A percentile compares a stretch with the other conserved stretches of the same genome.
phyloP scores from a whole-genome alignment of 2,888 invertebrate species.

The Aplocera efformata region DNA sequence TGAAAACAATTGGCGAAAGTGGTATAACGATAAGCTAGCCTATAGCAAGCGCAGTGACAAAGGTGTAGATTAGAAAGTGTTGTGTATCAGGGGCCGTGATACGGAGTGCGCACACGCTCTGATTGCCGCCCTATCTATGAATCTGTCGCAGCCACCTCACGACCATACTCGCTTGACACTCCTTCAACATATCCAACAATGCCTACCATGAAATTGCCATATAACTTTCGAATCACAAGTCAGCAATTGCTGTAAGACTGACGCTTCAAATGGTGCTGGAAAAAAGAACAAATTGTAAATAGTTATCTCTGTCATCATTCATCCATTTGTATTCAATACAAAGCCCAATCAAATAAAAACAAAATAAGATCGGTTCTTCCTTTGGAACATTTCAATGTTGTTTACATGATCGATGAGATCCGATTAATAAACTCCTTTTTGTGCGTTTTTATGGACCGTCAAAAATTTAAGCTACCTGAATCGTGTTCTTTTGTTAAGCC shows the following conservation, averaged over 20 bases:
- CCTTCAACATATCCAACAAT: slow-evolving; percentile 8
- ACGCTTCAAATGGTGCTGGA: neutral
- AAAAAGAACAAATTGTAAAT: slow-evolving; percentile 1
- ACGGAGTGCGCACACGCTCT: slow-evolving; percentile 70
- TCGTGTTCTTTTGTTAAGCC: slow-evolving; percentile 10
- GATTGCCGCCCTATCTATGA: slow-evolving; percentile 74
- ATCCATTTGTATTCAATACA: slow-evolving; percentile 19
- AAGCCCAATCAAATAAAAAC: slow-evolving; percentile 27
- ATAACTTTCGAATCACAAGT: slow-evolving; percentile 14
- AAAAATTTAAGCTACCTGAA: slow-evolving; percentile 20
- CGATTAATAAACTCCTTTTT: slow-evolving; percentile 36
- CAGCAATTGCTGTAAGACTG: slow-evolving; percentile 1
- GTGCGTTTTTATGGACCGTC: slow-evolving; percentile 28
- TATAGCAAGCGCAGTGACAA: slow-evolving; percentile 74
- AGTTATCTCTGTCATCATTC: slow-evolving; percentile 18
- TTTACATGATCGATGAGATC: slow-evolving; percentile 44
- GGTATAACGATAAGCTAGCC: slow-evolving; percentile 66
- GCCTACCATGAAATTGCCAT: slow-evolving; percentile 14
- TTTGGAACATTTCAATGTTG: slow-evolving; percentile 30
- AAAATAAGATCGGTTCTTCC: slow-evolving; percentile 21
- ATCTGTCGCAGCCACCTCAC: slow-evolving; percentile 61
- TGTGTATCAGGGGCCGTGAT: slow-evolving; percentile 72
- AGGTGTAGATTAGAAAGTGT: slow-evolving; percentile 79
- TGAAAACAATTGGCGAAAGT: slow-evolving; percentile 80
- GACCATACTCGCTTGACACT: slow-evolving; percentile 12